Percentiles rank a stretch among this genome's conserved stretches.
Evolutionary conservation across 2,888 invertebrate genomes (phyloP).

Genomic region (Tachystola acroxantha): DNA sequence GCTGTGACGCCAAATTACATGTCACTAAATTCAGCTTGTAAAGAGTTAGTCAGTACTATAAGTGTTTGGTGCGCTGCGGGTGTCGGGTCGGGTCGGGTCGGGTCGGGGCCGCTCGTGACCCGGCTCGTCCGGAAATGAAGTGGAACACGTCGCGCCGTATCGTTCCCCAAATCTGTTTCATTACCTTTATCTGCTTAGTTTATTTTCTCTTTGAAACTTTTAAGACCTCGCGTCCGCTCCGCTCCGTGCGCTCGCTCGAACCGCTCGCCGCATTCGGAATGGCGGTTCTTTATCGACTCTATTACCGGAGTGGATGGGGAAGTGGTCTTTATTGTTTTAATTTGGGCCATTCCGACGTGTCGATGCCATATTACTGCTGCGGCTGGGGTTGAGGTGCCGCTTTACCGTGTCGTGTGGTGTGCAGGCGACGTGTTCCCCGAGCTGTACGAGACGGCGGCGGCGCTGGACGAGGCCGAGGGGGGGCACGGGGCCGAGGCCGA

Average conservation of each 20-base stretch:
- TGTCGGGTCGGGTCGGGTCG: too few species aligned
- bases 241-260: background rate
- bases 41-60: too few species aligned
- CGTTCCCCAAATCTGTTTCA: constrained; percentile 9
- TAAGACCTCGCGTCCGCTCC: background rate
- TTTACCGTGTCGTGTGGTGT: too few species aligned
- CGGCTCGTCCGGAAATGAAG: constrained; percentile 10
- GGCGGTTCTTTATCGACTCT: too few species aligned
- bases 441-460: constrained; percentile 42
- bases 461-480: constrained; percentile 47
- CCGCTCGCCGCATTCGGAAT: too few species aligned
- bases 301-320: too few species aligned
- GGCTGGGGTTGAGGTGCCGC: too few species aligned
- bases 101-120: constrained; percentile 1
- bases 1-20: too few species aligned
- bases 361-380: too few species aligned
- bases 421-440: constrained; percentile 67
- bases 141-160: constrained; percentile 8
- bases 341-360: too few species aligned
- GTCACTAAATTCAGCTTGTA: too few species aligned
- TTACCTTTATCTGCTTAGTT: constrained; percentile 12
- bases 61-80: background rate
- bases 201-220: constrained; percentile 16
- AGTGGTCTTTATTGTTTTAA: too few species aligned
- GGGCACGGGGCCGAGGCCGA: constrained; percentile 32